These are phyloP conservation scores for Sceloporus undulatus DNA, from an alignment of 2,113 vertebrate genomes.

Conservation along the genomic window DNA sequence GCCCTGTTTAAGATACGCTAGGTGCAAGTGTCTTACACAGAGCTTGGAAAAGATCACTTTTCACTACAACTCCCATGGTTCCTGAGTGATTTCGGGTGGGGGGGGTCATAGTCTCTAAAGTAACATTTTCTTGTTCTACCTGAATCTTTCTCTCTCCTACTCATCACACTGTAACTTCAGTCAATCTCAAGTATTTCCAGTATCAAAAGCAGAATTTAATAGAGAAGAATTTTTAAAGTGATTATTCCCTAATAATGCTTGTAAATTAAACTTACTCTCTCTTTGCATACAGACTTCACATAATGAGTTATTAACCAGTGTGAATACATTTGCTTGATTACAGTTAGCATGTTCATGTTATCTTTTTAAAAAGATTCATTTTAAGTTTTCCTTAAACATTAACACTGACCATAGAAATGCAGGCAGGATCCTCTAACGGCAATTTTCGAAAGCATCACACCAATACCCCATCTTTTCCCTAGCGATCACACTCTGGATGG, in stretches of 20 bases:
- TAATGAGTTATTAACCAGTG: conserved; percentile 2
- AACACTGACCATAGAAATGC: background rate
- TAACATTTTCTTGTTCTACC: background rate
- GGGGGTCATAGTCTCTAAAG: background rate
- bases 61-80: background rate
- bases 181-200: background rate
- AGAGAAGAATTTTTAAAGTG: background rate
- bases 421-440: background rate
- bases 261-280: background rate
- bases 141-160: background rate
- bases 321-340: background rate
- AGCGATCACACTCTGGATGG: background rate
- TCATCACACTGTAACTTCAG: background rate
- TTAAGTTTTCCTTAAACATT: background rate
- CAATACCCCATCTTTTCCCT: background rate
- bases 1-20: background rate
- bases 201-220: background rate
- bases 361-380: background rate
- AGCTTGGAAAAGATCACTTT: background rate
- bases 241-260: conserved; percentile 8
- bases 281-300: background rate
- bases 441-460: background rate
- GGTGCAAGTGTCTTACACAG: too few relatives aligned
- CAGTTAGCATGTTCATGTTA: background rate
- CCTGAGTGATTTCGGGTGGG: background rate